phyloP scores from a whole-genome alignment of 2,888 invertebrate genomes.

The Hypomecis atomaria region DNA sequence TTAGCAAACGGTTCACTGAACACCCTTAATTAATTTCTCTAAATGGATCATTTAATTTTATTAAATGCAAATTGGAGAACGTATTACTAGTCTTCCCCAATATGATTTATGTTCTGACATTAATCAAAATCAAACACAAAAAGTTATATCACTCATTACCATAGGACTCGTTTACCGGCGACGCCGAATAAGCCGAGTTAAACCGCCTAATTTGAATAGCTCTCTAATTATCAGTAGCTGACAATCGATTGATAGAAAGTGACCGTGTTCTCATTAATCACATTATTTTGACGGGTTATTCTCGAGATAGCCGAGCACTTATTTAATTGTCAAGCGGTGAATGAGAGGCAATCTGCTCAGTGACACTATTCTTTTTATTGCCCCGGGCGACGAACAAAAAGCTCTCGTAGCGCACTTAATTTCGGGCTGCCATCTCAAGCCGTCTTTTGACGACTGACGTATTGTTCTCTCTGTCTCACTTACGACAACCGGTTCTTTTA shows the following conservation, averaged over 20 bases:
- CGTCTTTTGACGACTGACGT: slow-evolving; percentile 61
- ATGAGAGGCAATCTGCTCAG: slow-evolving; percentile 81
- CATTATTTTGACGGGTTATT: slow-evolving; percentile 75
- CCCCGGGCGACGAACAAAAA: slow-evolving; percentile 77
- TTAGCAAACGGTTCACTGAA: slow-evolving; percentile 77
- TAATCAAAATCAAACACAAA: slow-evolving; percentile 41
- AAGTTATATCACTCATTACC: slow-evolving; percentile 28
- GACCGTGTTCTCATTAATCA: slow-evolving; percentile 73
- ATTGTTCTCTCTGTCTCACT: slow-evolving; percentile 70
- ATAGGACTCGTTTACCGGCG: slow-evolving; percentile 43
- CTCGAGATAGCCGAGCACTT: slow-evolving; percentile 74
- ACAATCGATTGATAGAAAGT: slow-evolving; percentile 78
- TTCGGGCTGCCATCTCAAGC: slow-evolving; percentile 75
- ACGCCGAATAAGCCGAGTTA: slow-evolving; percentile 51
- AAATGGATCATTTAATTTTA: slow-evolving; percentile 85
- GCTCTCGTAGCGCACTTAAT: slow-evolving; percentile 76
- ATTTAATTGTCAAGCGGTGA: slow-evolving; percentile 83
- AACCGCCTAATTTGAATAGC: slow-evolving; percentile 65
- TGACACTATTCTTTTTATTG: slow-evolving; percentile 82
- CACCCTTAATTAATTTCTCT: slow-evolving; percentile 82
- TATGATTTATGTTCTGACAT: slow-evolving; percentile 57
- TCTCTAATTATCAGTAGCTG: slow-evolving; percentile 79
- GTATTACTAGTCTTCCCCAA: slow-evolving; percentile 55
- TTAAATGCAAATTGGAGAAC: slow-evolving; percentile 82
- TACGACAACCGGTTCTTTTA: slow-evolving; percentile 55